Evolutionary conservation across 2,113 vertebrate genomes (phyloP).

Genomic region (Cavia aperea): DNA sequence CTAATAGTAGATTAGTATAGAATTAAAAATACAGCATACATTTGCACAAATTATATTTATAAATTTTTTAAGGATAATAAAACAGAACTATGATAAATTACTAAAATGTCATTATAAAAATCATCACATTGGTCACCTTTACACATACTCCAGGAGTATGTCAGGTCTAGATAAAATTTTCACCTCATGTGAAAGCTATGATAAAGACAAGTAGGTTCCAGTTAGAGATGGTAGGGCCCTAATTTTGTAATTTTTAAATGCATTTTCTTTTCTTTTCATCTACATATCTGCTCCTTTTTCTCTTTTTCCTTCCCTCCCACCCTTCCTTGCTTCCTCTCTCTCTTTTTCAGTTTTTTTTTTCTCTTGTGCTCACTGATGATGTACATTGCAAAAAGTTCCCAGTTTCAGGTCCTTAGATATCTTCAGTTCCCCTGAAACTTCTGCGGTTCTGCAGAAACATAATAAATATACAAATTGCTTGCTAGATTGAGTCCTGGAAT

Average conservation of each 20-base stretch:
- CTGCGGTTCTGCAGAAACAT: neutral
- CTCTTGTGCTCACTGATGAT: neutral
- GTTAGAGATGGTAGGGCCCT: neutral
- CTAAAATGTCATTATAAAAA: neutral
- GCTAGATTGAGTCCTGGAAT: neutral
- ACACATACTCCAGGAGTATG: neutral
- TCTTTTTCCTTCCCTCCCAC: rapidly evolving
- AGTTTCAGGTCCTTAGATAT: neutral
- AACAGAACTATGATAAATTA: constrained; percentile 32
- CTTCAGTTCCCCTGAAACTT: neutral
- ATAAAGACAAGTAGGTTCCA: neutral
- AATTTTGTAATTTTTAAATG: neutral
- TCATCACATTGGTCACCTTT: neutral
- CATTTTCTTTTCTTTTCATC: neutral
- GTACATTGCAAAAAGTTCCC: neutral
- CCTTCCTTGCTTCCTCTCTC: rapidly evolving
- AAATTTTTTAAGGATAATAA: constrained; percentile 29
- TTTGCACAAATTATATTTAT: neutral
- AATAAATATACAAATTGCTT: neutral
- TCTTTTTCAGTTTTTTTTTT: neutral
- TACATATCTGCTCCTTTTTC: neutral
- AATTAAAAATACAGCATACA: constrained; percentile 33
- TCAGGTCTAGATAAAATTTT: neutral
- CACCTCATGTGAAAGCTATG: neutral
- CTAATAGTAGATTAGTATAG: neutral